Evolutionary conservation across 2,113 vertebrate genomes (phyloP).

Genomic region (Elaphurus davidianus): DNA sequence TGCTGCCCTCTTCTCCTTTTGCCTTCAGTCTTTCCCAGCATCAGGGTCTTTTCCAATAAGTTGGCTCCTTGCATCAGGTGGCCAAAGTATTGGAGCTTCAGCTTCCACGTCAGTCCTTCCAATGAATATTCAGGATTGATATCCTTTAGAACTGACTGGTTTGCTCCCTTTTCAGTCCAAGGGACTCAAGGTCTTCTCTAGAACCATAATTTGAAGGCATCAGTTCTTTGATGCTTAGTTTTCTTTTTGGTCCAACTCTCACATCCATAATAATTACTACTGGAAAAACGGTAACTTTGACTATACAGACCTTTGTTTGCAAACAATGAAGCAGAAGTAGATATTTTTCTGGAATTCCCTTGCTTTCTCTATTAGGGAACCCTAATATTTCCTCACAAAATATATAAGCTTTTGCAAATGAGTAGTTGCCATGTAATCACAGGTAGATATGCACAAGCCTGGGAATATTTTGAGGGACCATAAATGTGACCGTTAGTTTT

Average conservation of each 20-base stretch:
- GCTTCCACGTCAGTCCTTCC: not conserved
- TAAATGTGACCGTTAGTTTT: not conserved
- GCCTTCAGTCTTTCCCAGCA: not conserved
- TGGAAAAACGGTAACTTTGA: not conserved
- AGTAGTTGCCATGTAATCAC: not conserved
- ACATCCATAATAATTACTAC: not conserved
- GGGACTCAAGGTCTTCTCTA: not conserved
- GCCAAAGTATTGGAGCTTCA: not conserved
- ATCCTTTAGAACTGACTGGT: not conserved
- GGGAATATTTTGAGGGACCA: not conserved
- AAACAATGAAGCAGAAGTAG: not conserved
- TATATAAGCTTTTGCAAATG: not conserved
- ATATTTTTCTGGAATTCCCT: not conserved
- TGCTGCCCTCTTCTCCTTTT: not conserved
- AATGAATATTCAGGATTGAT: not conserved
- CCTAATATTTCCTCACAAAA: not conserved
- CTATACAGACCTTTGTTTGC: not conserved
- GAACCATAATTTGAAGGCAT: not conserved
- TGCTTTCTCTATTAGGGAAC: not conserved
- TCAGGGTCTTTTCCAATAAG: not conserved
- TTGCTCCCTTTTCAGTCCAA: not conserved
- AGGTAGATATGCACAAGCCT: not conserved
- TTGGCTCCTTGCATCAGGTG: not conserved
- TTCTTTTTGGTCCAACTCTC: not conserved
- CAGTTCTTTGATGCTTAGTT: not conserved